These are phyloP conservation scores for Andrena flavipes DNA, from an alignment of 2,888 invertebrate genomes.

Conservation along the genomic window DNA sequence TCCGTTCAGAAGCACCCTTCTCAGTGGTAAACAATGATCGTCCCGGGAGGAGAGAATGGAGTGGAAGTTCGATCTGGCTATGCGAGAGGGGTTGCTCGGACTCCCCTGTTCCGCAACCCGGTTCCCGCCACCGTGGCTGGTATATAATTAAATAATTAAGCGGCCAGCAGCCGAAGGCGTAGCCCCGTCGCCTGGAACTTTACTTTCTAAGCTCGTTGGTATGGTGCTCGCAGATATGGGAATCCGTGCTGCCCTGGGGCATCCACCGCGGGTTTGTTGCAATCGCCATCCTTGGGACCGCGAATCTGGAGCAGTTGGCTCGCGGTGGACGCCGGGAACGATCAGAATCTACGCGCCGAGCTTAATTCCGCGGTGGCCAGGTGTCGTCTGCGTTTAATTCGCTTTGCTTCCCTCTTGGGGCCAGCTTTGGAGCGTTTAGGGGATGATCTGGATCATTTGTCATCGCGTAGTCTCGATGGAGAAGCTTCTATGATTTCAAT, in stretches of 20 bases:
- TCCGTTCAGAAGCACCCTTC: neutral
- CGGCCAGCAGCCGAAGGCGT: conserved; percentile 63
- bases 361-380: conserved; percentile 35
- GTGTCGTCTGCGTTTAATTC: conserved; percentile 17
- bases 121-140: conserved; percentile 16
- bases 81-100: conserved; percentile 42
- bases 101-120: conserved; percentile 21
- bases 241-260: conserved; percentile 75
- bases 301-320: conserved; percentile 80
- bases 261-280: conserved; percentile 72
- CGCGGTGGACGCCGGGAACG: conserved; percentile 28
- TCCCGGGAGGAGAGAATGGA: too few relatives aligned
- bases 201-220: conserved; percentile 73
- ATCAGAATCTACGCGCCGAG: conserved; percentile 16
- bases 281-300: conserved; percentile 81
- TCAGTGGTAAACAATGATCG: too few relatives aligned
- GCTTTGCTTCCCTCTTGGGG: too few relatives aligned
- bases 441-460: neutral
- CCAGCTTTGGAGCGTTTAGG: neutral
- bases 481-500: neutral
- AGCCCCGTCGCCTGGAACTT: conserved; percentile 65
- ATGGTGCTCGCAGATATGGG: conserved; percentile 78
- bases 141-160: conserved; percentile 78
- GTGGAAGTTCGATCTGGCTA: neutral
- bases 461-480: neutral